Base-by-base conservation (phyloP, 2,113 vertebrate species). In the Sander vitreus region DNA sequence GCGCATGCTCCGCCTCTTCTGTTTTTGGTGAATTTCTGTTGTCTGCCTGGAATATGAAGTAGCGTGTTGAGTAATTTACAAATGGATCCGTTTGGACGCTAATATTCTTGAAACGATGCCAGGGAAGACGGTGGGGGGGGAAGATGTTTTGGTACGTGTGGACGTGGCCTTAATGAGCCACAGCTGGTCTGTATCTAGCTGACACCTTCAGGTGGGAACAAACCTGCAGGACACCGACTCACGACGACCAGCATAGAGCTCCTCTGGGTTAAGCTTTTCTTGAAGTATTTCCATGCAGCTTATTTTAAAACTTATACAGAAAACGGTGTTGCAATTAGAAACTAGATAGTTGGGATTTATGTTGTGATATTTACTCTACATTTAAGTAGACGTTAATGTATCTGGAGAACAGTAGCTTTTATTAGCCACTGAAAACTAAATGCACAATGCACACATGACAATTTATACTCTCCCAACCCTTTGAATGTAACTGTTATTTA, bases 401-500 rank as follows among this genome's bases (percentile, higher is more conserved):
- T 64, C 63, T 55, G 43, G 59, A 43, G 66, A 75, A 63, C 48
- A 53, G 21, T 19, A 21, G 19, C 27, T 74, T 88, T 80, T 76
- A 81, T 62, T 68, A 55, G 27, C 43, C 21, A 36, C 58, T 63
- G 33, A 58, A 77, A 65, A 73, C 66, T 23, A 64, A 71, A 84
- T 75, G 75, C 39, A 63, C 54, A 79, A 65, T 53, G 55, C 69
- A 57, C 16, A 16, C 66, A 66, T 73, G 23, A 51, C 71, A 70
- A 85, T 69, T 5, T 64, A 67, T 6, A 19, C 54, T 58, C 59
- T 60, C 72, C 65, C n/a, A 25, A 43, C 33, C 6, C 25, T n/a
- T 67, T 72, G 27, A 54, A 80, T 65, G n/a, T n/a, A 8, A 33
- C 47, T 72, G 27, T 91, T 80, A 76, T 90, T 92, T 87, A 86